Evolutionary conservation across 2,888 invertebrate genomes (phyloP).

Genomic region (Drosophila neotestacea): DNA sequence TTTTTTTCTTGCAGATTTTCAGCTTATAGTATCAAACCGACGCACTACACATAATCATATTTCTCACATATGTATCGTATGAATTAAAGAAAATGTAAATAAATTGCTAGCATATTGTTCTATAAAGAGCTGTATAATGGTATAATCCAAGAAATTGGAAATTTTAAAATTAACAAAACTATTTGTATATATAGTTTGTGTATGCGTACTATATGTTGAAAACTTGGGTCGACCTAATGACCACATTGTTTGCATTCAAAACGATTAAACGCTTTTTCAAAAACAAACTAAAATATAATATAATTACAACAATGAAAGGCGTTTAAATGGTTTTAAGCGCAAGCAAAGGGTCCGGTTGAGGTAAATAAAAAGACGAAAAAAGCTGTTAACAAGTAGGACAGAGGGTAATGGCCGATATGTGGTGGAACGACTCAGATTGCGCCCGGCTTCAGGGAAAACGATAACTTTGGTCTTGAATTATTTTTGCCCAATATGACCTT

Average conservation of each 20-base stretch:
- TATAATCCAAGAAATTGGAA: conserved; percentile 60
- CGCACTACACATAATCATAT: conserved; percentile 47
- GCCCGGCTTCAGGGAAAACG: conserved; percentile 93
- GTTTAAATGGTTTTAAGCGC: conserved; percentile 44
- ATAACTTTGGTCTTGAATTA: conserved; percentile 97
- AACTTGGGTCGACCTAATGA: conserved; percentile 28
- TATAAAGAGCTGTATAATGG: conserved; percentile 57
- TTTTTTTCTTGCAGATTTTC: conserved; percentile 13
- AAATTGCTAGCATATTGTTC: conserved; percentile 67
- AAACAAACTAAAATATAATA: conserved; percentile 50
- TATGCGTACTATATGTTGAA: conserved; percentile 26
- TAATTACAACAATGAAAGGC: conserved; percentile 58
- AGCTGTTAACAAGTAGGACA: conserved; percentile 61
- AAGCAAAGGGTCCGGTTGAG: conserved; percentile 51
- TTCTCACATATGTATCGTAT: conserved; percentile 27
- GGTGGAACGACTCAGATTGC: conserved; percentile 87
- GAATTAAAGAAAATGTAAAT: conserved; percentile 47
- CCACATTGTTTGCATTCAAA: conserved; percentile 54
- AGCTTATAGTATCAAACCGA: conserved; percentile 46
- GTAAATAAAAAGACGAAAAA: conserved; percentile 51
- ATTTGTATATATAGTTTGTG: conserved; percentile 14
- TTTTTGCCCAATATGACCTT: conserved; percentile 98
- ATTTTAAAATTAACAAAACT: conserved; percentile 51
- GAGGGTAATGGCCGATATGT: conserved; percentile 12
- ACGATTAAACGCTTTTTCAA: conserved; percentile 40